A percentile compares a stretch with the other conserved stretches of the same genome.
Conservation (phyloP, 2,888 invertebrate species). For the Lasioglossum leucozonium region DNA sequence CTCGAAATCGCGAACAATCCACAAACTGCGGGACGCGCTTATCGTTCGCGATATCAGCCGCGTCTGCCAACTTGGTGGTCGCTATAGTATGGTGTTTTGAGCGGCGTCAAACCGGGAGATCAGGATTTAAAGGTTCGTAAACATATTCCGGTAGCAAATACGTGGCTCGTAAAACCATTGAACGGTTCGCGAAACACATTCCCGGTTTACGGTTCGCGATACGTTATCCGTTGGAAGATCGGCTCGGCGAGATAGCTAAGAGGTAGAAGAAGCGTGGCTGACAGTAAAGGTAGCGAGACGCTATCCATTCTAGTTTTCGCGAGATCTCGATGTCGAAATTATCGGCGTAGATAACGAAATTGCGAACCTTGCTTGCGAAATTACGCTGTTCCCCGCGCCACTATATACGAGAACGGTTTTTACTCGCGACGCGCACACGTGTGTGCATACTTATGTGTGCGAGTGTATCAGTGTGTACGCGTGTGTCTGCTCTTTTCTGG, state of each 20-base stretch:
- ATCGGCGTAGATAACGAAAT: slow-evolving; percentile 58
- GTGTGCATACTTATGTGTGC: too few relatives aligned
- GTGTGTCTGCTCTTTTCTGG: not conserved
- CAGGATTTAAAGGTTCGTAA: slow-evolving; percentile 43
- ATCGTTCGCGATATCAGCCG: not conserved
- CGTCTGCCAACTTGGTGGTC: not conserved
- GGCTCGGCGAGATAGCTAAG: not conserved
- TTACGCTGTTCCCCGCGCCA: slow-evolving; percentile 60
- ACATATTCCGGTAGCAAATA: slow-evolving; percentile 39
- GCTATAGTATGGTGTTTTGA: slow-evolving; percentile 5
- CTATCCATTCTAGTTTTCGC: not conserved
- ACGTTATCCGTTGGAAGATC: slow-evolving; percentile 4
- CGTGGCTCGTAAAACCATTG: slow-evolving; percentile 28
- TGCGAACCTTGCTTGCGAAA: slow-evolving; percentile 26
- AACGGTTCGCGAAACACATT: not conserved
- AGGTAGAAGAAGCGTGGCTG: not conserved
- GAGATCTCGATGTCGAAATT: slow-evolving; percentile 55
- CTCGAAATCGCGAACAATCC: not conserved
- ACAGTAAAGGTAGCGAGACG: not conserved
- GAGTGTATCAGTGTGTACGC: too few relatives aligned
- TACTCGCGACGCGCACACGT: not conserved
- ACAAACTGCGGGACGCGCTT: not conserved
- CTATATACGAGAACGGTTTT: slow-evolving; percentile 13
- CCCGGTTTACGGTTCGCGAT: slow-evolving; percentile 29
- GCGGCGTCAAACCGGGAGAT: slow-evolving; percentile 4